Evolutionary conservation across 2,113 vertebrate species (phyloP).

Genomic region (Xiphorhynchus elegans): DNA sequence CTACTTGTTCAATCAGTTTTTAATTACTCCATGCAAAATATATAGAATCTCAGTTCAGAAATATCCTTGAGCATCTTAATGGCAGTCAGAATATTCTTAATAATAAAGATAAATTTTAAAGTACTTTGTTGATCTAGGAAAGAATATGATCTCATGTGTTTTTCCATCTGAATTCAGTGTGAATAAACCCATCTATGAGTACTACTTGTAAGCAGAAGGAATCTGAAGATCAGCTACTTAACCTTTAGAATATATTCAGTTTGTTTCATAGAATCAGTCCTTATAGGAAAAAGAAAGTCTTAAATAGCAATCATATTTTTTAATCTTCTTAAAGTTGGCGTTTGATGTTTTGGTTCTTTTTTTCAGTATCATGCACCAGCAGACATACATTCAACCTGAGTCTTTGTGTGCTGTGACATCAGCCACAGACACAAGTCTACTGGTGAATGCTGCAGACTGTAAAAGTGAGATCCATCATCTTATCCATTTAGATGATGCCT

Average conservation of each 20-base stretch:
- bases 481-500: background rate
- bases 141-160: background rate
- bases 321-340: background rate
- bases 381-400: background rate
- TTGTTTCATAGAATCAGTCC: background rate
- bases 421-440: background rate
- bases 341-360: background rate
- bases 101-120: background rate
- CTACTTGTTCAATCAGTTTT: background rate
- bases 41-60: background rate
- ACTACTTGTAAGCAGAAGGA: background rate
- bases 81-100: background rate
- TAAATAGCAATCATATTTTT: background rate
- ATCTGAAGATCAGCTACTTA: background rate
- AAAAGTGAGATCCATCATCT: background rate
- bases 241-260: background rate
- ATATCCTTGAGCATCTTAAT: background rate
- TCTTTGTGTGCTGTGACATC: background rate
- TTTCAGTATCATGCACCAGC: background rate
- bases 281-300: background rate
- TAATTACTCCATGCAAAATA: background rate
- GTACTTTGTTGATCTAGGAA: background rate
- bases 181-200: background rate
- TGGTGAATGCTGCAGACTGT: background rate
- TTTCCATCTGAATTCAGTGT: background rate